Percentiles rank a stretch among this genome's conserved stretches.
These are phyloP conservation scores for Hydrophis major DNA, from an alignment of 2,797 vertebrate genomes.

Conservation along the genomic window DNA sequence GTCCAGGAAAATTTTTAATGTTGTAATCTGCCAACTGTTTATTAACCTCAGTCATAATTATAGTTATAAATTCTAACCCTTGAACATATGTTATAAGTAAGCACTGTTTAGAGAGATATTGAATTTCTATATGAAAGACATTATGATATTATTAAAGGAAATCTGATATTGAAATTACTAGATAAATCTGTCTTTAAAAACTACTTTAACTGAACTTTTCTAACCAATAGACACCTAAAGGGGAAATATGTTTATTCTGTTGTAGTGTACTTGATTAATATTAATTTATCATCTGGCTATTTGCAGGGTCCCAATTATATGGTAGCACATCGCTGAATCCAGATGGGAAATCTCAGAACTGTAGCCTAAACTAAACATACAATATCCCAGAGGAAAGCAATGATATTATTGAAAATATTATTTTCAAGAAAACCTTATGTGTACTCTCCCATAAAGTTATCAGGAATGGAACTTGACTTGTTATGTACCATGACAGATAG, in stretches of 20 bases:
- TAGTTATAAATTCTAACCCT: neutral
- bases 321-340: neutral
- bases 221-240: neutral
- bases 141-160: neutral
- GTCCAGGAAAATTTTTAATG: neutral
- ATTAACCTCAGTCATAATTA: neutral
- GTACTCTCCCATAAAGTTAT: neutral
- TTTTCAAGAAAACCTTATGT: neutral
- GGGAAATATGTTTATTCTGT: neutral
- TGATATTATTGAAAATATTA: neutral
- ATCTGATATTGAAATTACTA: neutral
- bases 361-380: neutral
- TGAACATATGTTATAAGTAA: neutral
- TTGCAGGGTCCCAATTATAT: neutral
- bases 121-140: neutral
- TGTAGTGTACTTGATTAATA: neutral
- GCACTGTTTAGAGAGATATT: neutral
- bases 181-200: neutral
- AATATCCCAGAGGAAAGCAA: neutral
- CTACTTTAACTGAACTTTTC: neutral
- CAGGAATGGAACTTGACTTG: neutral
- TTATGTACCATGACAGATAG: neutral
- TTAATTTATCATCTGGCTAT: neutral
- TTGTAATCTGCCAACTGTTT: neutral
- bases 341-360: neutral